A percentile compares a stretch with the other conserved stretches of the same genome.
phyloP scores from a whole-genome alignment of 2,797 vertebrate species.

The Columba guinea region DNA sequence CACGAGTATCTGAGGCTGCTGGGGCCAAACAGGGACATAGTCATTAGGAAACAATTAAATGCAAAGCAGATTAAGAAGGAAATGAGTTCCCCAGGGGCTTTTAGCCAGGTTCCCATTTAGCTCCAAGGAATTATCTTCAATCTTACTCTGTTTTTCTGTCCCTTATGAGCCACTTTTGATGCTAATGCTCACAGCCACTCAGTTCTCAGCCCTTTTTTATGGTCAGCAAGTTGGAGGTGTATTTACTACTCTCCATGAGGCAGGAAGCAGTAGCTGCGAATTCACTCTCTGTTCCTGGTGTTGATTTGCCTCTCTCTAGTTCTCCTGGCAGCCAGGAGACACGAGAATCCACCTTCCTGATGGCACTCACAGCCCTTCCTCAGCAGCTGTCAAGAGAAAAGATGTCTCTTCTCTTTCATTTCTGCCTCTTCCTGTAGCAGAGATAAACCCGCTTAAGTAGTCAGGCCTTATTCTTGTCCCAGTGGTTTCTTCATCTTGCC shows the following conservation, averaged over 20 bases:
- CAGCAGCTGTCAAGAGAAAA: neutral
- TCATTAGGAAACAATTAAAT: slow-evolving; percentile 63
- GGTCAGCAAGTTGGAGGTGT: neutral
- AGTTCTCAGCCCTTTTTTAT: slow-evolving; percentile 23
- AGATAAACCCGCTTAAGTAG: neutral
- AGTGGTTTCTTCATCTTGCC: neutral
- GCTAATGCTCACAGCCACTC: slow-evolving; percentile 3
- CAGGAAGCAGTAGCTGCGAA: neutral
- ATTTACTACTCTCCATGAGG: neutral
- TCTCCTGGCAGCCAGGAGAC: neutral
- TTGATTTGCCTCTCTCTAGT: neutral
- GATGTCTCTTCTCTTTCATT: neutral
- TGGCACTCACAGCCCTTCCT: neutral
- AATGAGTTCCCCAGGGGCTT: slow-evolving; percentile 13
- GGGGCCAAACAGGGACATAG: neutral
- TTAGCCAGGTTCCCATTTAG: slow-evolving; percentile 39
- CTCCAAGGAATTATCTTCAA: slow-evolving; percentile 32
- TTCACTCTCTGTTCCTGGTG: neutral
- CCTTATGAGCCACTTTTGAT: neutral
- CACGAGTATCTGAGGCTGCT: neutral
- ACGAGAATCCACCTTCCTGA: neutral
- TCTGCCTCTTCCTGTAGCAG: neutral
- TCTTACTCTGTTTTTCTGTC: slow-evolving; percentile 28
- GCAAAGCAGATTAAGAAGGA: slow-evolving; percentile 51
- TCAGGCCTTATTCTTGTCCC: neutral